Percentiles rank a stretch among this genome's conserved stretches.
phyloP scores from a whole-genome alignment of 1,140 invertebrate species.

The Aphaenogaster ashmeadi region DNA sequence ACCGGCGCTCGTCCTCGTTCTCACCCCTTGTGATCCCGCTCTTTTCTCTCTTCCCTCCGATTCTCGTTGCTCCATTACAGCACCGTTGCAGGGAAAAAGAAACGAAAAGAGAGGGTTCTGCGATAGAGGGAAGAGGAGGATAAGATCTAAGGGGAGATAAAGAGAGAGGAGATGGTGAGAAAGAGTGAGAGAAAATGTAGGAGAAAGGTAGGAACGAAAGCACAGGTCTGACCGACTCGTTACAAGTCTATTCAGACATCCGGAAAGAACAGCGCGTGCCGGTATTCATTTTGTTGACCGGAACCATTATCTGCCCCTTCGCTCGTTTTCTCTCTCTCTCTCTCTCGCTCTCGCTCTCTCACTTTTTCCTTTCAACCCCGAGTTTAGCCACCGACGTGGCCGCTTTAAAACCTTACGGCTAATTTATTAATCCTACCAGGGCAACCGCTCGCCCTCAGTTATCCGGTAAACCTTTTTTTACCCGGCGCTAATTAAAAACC shows the following conservation, averaged over 20 bases:
- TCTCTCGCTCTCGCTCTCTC: conserved; percentile 11
- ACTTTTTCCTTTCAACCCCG: conserved; percentile 26
- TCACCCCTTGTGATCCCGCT: conserved; percentile 73
- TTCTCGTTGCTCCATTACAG: conserved; percentile 69
- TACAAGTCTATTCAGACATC: conserved; percentile 87
- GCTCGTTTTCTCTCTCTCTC: conserved; percentile 43
- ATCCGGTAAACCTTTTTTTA: conserved; percentile 71
- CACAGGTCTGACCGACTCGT: conserved; percentile 82
- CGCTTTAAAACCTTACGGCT: conserved; percentile 82
- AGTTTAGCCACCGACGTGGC: conserved; percentile 74
- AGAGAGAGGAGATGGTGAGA: conserved; percentile 13
- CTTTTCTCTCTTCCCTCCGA: conserved; percentile 69
- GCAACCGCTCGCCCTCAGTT: conserved; percentile 69
- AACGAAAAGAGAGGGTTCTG: conserved; percentile 28
- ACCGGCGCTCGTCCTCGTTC: conserved; percentile 74
- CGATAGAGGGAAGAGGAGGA: conserved; percentile 35
- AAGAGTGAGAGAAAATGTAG: not conserved
- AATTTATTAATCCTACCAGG: conserved; percentile 84
- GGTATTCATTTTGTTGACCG: conserved; percentile 86
- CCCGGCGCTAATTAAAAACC: conserved; percentile 74
- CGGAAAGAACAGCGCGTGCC: conserved; percentile 85
- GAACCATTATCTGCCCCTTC: conserved; percentile 81
- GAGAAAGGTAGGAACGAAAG: conserved; percentile 39
- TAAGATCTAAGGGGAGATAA: conserved; percentile 44
- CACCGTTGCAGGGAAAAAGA: conserved; percentile 61